Percentiles rank a stretch among this genome's conserved stretches.
Conservation (phyloP, 2,888 invertebrate genomes). For the Timema podura region DNA sequence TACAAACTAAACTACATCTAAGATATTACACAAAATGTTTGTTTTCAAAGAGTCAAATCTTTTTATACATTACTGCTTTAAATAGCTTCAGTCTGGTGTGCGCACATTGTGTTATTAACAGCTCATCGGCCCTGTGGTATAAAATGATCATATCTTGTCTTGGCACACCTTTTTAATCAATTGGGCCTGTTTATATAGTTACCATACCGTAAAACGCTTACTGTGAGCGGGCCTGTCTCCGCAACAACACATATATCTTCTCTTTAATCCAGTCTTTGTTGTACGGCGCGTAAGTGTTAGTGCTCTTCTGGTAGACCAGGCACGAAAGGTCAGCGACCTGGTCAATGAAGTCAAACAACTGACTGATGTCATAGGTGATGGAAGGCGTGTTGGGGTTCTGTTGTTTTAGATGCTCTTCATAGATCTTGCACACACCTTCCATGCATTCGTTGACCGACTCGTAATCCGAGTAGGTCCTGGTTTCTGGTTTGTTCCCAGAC, state of each 20-base stretch:
- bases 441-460: constrained; percentile 97
- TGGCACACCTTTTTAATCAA: too few species aligned
- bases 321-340: constrained; percentile 93
- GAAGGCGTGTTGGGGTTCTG: constrained; percentile 93
- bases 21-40: too few species aligned
- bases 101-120: too few species aligned
- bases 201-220: neutral
- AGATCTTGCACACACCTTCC: constrained; percentile 99
- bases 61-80: too few species aligned
- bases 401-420: constrained; percentile 95
- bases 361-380: constrained; percentile 97
- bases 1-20: too few species aligned
- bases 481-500: constrained; percentile 89
- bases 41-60: too few species aligned
- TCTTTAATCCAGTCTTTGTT: constrained; percentile 99
- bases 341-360: constrained; percentile 97
- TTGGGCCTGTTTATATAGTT: too few species aligned
- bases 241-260: constrained; percentile 89
- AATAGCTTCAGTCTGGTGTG: too few species aligned
- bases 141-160: too few species aligned
- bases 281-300: constrained; percentile 95
- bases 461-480: constrained; percentile 96
- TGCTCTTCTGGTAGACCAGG: constrained; percentile 89
- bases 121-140: too few species aligned
- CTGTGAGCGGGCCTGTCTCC: constrained; percentile 69